Base-by-base conservation (phyloP, 2,797 vertebrate genomes). In the Gymnocypris eckloni region DNA sequence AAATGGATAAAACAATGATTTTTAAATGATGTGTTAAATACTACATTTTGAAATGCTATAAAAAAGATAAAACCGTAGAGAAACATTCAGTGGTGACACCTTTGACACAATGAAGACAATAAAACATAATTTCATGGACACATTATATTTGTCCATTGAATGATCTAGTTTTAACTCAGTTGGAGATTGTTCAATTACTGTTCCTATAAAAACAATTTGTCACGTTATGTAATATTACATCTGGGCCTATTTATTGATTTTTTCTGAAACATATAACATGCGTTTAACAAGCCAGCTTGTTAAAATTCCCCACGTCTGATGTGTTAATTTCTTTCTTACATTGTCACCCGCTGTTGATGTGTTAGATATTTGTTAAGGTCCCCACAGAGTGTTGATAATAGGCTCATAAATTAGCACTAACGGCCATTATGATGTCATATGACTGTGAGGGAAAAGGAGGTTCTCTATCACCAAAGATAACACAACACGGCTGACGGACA, bases 401-500 rank as follows among this genome's bases (percentile, higher is more conserved):
- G 67, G 41, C 67, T 85, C 67, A 59, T 85, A 85, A 80, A 70
- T 85, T 71, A 61, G 41, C 67, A 50, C 76, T 18, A 72, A 72
- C 41, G 3, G 11, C 56, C 48, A 56, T 76, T 67, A 37, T 72
- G 48, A 22, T 43, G 81, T 39, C 72, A 37, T 33, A 39, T 66
- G 39, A 13, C 28, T n/a, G 28, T 15, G 45, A 39, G 66, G 64
- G 37, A 66, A 78, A 48, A 56, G 80, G 15, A 85, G 56, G 48
- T 15, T 56, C 76, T 77, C 79, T 86, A 80, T 83, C 87, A 90
- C 84, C 45, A 71, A 72, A 82, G 89, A 82, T 88, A 87, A 91
- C 82, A 88, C 72, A 84, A 64, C 15, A 37, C 54, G 88, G 84
- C 79, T 54, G 39, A 70, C 6, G 81, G 39, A 88, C 87, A 78